Conservation (phyloP, 2,888 invertebrate genomes). For the Branchipolynoe longqiensis region DNA sequence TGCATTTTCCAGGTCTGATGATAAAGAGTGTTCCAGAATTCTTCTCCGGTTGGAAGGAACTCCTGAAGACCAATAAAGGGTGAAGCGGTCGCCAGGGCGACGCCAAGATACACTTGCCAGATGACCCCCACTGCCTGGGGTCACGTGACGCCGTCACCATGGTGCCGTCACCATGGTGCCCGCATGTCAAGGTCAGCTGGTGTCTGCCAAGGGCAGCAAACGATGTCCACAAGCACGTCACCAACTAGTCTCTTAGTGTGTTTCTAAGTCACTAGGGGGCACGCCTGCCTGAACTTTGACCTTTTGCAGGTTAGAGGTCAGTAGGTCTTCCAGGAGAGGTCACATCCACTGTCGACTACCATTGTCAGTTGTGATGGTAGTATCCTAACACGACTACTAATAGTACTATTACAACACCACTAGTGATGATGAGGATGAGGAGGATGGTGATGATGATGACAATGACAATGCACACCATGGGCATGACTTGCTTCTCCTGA, state of each 20-base stretch:
- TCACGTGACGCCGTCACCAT: too few species aligned
- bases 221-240: background rate
- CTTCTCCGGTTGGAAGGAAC: slow-evolving; percentile 92
- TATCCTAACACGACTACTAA: background rate
- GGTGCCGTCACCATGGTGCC: slow-evolving; percentile 2
- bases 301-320: background rate
- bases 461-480: too few species aligned
- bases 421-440: too few species aligned
- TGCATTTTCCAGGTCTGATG: slow-evolving; percentile 86
- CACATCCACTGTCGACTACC: slow-evolving; percentile 1
- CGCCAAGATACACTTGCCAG: background rate
- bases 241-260: slow-evolving; percentile 25
- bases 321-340: slow-evolving; percentile 2
- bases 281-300: slow-evolving; percentile 9
- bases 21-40: slow-evolving; percentile 91
- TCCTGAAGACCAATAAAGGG: slow-evolving; percentile 85
- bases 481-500: background rate
- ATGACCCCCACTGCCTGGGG: too few species aligned
- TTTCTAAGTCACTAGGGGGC: slow-evolving; percentile 12
- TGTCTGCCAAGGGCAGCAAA: background rate
- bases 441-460: too few species aligned
- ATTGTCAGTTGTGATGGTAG: background rate
- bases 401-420: too few species aligned
- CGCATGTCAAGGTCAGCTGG: slow-evolving; percentile 9
- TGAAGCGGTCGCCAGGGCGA: slow-evolving; percentile 80